Percentiles rank a stretch among this genome's conserved stretches.
Conservation (phyloP, 2,113 vertebrate genomes). For the Pomatostomus ruficeps region DNA sequence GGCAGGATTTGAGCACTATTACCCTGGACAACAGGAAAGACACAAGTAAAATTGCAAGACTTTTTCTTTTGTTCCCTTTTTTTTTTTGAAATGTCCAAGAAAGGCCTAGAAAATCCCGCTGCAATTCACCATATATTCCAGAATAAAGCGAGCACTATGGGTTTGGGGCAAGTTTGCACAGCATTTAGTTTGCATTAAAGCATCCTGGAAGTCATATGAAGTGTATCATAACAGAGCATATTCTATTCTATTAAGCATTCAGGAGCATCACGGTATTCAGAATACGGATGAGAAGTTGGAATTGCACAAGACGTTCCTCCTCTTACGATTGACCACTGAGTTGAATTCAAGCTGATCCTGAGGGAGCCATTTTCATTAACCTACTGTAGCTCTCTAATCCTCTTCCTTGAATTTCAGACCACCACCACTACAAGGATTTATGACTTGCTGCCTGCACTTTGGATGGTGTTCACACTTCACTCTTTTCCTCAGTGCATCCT, state of each 20-base stretch:
- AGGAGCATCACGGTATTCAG: background rate
- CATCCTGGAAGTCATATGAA: background rate
- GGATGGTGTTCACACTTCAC: slow-evolving; percentile 4
- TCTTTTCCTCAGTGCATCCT: background rate
- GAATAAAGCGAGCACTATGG: background rate
- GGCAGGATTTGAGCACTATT: background rate
- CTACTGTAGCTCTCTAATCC: slow-evolving; percentile 37
- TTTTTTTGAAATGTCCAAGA: background rate
- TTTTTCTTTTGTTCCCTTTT: background rate
- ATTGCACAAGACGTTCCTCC: slow-evolving; percentile 25
- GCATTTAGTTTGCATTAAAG: slow-evolving; percentile 23
- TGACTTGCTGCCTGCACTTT: slow-evolving; percentile 14
- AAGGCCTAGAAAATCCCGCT: background rate
- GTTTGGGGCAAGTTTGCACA: background rate
- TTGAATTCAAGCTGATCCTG: slow-evolving; percentile 48
- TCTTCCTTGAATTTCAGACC: slow-evolving; percentile 49
- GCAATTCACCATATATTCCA: background rate
- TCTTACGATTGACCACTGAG: slow-evolving; percentile 26
- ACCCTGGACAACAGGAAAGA: background rate
- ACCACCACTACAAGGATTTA: slow-evolving; percentile 30
- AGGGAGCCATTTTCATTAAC: slow-evolving; percentile 50
- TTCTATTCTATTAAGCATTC: slow-evolving; percentile 20
- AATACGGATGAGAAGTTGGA: slow-evolving; percentile 30
- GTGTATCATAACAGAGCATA: background rate
- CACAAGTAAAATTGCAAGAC: background rate